Percentiles rank a stretch among this genome's conserved stretches.
Conservation (phyloP, 2,113 vertebrate genomes). For the Oreochromis tanganicae region DNA sequence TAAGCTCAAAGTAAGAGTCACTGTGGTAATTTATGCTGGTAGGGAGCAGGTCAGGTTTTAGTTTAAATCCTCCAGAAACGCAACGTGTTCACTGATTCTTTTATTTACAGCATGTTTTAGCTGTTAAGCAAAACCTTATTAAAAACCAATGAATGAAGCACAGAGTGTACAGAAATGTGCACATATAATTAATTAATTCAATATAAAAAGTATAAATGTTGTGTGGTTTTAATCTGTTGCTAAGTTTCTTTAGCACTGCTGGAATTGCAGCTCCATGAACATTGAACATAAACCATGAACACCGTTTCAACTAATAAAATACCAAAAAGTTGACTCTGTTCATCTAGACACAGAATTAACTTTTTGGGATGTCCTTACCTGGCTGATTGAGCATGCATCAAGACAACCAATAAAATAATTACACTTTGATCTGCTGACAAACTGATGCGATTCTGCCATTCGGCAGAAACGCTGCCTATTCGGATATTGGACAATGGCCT, state of each 20-base stretch:
- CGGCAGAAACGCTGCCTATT: background rate
- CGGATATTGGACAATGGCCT: background rate
- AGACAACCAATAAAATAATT: background rate
- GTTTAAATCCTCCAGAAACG: background rate
- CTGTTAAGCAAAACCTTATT: background rate
- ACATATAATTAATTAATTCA: background rate
- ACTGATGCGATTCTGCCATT: background rate
- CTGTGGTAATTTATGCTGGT: background rate
- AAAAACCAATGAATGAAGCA: background rate
- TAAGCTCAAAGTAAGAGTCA: fast-evolving
- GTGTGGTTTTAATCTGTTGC: background rate
- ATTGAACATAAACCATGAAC: background rate
- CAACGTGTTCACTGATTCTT: background rate
- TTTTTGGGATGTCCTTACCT: background rate
- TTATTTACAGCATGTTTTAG: background rate
- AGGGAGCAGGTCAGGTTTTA: background rate
- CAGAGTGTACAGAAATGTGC: background rate
- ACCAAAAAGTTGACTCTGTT: background rate
- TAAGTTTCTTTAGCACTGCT: background rate
- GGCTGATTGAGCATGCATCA: background rate
- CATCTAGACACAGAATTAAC: background rate
- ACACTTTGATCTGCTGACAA: background rate
- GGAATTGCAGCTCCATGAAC: background rate
- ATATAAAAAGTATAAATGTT: background rate
- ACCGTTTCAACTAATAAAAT: background rate